These are phyloP conservation scores for Phalloptychus januarius DNA, from an alignment of 2,797 vertebrate genomes.

Conservation along the genomic window DNA sequence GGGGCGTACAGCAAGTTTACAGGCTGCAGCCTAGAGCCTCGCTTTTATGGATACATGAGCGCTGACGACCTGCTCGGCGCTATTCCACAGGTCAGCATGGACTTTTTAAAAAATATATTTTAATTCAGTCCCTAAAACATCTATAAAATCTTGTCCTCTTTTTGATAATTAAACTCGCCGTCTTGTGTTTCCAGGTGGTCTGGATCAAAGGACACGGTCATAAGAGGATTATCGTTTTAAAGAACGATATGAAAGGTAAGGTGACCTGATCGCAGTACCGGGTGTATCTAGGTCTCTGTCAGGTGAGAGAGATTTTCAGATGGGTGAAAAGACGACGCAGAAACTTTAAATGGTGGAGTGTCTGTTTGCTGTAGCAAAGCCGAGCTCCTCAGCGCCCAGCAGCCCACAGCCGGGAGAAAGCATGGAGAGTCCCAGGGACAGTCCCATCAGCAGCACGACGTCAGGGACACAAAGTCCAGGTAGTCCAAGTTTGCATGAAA, in stretches of 20 bases:
- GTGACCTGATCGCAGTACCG: neutral
- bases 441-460: slow-evolving; percentile 49
- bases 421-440: slow-evolving; percentile 57
- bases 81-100: slow-evolving; percentile 88
- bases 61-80: slow-evolving; percentile 92
- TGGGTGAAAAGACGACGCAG: neutral
- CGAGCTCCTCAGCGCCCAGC: slow-evolving; percentile 63
- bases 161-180: neutral
- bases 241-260: slow-evolving; percentile 99
- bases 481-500: slow-evolving; percentile 23
- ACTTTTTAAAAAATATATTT: neutral
- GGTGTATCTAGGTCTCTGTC: too few relatives aligned
- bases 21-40: slow-evolving; percentile 85
- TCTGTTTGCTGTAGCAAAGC: slow-evolving; percentile 61
- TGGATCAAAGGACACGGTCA: slow-evolving; percentile 99
- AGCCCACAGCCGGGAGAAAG: slow-evolving; percentile 67
- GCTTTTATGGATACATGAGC: slow-evolving; percentile 85
- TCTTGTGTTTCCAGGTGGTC: slow-evolving; percentile 84
- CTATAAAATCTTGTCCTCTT: neutral
- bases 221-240: slow-evolving; percentile 98
- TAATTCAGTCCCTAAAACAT: neutral
- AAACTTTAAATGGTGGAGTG: neutral
- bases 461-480: slow-evolving; percentile 71
- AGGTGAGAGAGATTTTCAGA: neutral
- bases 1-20: slow-evolving; percentile 91